These are phyloP conservation scores for Agrilus cyanescens DNA, from an alignment of 2,888 invertebrate genomes.

Conservation along the genomic window DNA sequence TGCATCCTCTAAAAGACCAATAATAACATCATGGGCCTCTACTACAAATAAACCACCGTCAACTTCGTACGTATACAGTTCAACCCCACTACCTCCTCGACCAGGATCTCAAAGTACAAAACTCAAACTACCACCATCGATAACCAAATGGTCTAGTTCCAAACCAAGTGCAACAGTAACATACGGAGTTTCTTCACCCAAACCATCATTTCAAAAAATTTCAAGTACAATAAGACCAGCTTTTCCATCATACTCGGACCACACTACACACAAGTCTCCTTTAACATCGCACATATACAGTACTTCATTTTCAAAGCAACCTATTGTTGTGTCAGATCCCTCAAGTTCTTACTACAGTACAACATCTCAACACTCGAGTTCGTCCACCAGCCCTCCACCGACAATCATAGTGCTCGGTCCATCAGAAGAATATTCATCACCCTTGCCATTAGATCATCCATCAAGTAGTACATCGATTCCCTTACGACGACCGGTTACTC, in stretches of 20 bases:
- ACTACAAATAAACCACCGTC: slow-evolving; percentile 30
- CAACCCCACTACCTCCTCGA: slow-evolving; percentile 11
- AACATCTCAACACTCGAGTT: slow-evolving; percentile 9
- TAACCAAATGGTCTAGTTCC: no score
- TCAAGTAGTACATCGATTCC: slow-evolving; percentile 16
- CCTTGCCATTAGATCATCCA: slow-evolving; percentile 3
- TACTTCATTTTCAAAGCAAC: no score
- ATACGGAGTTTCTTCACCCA: no score
- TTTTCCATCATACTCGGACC: no score
- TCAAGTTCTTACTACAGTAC: neutral
- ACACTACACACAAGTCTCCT: no score
- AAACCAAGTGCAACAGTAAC: no score
- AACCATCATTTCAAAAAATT: no score
- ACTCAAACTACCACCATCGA: no score
- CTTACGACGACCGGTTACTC: slow-evolving; percentile 36
- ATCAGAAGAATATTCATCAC: slow-evolving; percentile 19
- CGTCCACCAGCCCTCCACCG: slow-evolving; percentile 38
- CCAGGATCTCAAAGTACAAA: slow-evolving; percentile 25
- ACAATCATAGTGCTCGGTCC: slow-evolving; percentile 49
- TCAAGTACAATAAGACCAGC: no score
- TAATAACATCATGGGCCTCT: slow-evolving; percentile 25
- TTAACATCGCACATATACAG: no score
- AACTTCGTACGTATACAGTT: slow-evolving; percentile 34
- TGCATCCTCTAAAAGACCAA: slow-evolving; percentile 25
- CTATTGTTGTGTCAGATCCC: no score